Conservation (phyloP, 1,140 invertebrate genomes). For the Drosophila ercepeae region DNA sequence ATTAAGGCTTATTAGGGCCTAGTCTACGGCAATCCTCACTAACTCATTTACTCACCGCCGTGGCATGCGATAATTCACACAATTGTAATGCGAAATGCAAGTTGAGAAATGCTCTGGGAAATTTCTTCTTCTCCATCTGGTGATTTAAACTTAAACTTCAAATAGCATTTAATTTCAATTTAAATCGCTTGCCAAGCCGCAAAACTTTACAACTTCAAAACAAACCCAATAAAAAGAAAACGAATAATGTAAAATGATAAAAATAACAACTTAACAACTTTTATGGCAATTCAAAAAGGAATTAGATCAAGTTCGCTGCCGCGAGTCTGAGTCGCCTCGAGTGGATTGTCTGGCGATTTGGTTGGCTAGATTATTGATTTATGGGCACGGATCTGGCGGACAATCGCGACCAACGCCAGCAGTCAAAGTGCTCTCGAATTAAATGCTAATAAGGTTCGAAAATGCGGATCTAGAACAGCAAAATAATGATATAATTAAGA, state of each 20-base stretch:
- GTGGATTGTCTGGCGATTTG: constrained; percentile 43
- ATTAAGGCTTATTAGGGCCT: constrained; percentile 66
- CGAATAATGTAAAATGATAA: constrained; percentile 11
- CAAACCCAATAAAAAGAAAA: neutral
- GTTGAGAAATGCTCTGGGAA: constrained; percentile 32
- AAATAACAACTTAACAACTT: constrained; percentile 35
- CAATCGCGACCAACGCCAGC: constrained; percentile 19
- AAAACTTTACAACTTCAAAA: neutral
- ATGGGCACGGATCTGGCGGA: constrained; percentile 71
- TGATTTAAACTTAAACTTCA: no score
- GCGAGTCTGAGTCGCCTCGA: constrained; percentile 28
- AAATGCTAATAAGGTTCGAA: constrained; percentile 60
- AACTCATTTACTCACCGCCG: neutral
- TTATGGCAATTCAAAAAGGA: constrained; percentile 48
- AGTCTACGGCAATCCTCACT: constrained; percentile 20
- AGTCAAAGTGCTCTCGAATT: constrained; percentile 53
- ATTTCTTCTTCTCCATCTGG: constrained; percentile 2
- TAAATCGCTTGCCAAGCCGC: neutral
- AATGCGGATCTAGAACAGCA: constrained; percentile 64
- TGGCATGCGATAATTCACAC: constrained; percentile 67
- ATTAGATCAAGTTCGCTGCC: constrained; percentile 72
- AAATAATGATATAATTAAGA: constrained; percentile 55
- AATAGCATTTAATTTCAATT: constrained; percentile 5
- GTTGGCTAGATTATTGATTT: constrained; percentile 66
- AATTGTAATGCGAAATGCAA: constrained; percentile 47